Conservation (phyloP, 2,113 vertebrate genomes). For the Dolichotis patagonum region DNA sequence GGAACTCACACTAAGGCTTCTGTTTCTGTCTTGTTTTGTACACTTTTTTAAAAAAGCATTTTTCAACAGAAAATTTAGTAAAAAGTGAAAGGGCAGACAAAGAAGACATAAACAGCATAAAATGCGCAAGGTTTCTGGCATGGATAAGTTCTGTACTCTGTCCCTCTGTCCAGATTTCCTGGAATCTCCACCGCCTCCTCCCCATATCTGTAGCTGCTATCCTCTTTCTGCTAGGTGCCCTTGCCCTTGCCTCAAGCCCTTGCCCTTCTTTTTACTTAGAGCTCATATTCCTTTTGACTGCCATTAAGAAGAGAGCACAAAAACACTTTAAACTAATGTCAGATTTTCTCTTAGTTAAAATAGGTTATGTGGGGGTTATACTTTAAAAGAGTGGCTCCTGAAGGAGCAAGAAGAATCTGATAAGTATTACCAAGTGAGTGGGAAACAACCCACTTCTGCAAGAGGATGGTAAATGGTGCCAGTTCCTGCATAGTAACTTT, state of each 20-base stretch:
- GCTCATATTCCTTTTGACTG: too few relatives aligned
- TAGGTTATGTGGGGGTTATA: background rate
- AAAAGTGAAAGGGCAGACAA: background rate
- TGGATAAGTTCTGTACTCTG: background rate
- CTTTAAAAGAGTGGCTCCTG: background rate
- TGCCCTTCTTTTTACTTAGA: background rate
- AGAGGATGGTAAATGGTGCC: background rate
- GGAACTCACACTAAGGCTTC: background rate
- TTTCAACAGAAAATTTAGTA: slow-evolving; percentile 6
- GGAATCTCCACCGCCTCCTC: background rate
- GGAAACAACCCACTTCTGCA: background rate
- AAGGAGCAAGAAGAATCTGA: background rate
- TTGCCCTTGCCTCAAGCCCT: background rate
- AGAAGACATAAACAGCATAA: background rate
- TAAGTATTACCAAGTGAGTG: background rate
- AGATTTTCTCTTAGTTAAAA: background rate
- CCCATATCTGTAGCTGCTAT: background rate
- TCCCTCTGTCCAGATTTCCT: background rate
- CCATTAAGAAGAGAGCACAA: background rate
- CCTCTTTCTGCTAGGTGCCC: background rate
- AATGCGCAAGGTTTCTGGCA: background rate
- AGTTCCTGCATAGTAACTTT: background rate
- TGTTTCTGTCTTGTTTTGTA: background rate
- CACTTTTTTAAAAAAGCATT: background rate
- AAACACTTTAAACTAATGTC: background rate